Evolutionary conservation across 23 tunicate species (phyloP).

Genomic region (Ciona savignyi): DNA sequence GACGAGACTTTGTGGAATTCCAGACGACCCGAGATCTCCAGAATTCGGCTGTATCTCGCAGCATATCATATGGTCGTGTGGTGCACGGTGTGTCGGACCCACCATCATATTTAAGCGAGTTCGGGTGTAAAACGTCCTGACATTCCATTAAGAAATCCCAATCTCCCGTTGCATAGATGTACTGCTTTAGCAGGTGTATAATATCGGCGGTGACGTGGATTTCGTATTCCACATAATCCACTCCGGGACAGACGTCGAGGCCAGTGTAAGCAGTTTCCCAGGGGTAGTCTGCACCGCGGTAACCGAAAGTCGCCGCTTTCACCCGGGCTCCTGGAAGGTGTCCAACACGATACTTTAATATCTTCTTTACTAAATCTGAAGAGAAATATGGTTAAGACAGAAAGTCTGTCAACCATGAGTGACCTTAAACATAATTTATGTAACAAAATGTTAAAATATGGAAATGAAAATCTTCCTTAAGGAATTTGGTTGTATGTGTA

Average conservation of each 20-base stretch:
- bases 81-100: neutral
- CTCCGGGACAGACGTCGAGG: slow-evolving; percentile 76
- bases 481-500: no score
- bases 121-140: neutral
- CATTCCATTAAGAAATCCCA: slow-evolving; percentile 28
- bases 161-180: slow-evolving; percentile 41
- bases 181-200: slow-evolving; percentile 56
- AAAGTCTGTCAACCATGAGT: no score
- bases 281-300: slow-evolving; percentile 62
- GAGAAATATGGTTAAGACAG: slow-evolving; percentile 1
- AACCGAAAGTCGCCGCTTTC: slow-evolving; percentile 39
- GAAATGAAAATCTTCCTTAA: no score
- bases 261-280: slow-evolving; percentile 91
- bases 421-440: no score
- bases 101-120: neutral
- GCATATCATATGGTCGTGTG: slow-evolving; percentile 52
- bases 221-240: slow-evolving; percentile 34
- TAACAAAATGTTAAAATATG: no score
- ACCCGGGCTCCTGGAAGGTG: slow-evolving; percentile 33
- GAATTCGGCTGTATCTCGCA: slow-evolving; percentile 61
- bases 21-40: slow-evolving; percentile 34
- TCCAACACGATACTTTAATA: slow-evolving; percentile 36
- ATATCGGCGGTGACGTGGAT: slow-evolving; percentile 85
- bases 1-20: slow-evolving; percentile 1
- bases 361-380: slow-evolving; percentile 34